Evolutionary conservation across 2,888 invertebrate species (phyloP).

Genomic region (Hetaerina titia): DNA sequence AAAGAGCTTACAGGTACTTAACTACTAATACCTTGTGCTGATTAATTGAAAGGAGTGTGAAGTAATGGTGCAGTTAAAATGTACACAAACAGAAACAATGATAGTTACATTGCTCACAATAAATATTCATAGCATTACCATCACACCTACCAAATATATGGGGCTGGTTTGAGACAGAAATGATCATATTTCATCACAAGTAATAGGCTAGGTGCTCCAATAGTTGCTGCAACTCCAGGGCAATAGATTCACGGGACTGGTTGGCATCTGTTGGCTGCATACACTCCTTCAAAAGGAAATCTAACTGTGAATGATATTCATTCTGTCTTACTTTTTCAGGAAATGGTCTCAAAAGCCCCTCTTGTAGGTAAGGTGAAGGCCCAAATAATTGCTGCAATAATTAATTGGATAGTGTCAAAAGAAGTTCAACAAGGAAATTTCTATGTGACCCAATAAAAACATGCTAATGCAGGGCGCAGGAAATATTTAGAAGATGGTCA

Average conservation of each 20-base stretch:
- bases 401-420: background rate
- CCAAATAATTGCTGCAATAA: slow-evolving; percentile 38
- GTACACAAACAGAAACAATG: background rate
- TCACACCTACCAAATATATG: background rate
- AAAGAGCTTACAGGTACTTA: background rate
- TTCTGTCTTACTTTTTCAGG: slow-evolving; percentile 46
- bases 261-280: slow-evolving; percentile 25
- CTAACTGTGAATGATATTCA: slow-evolving; percentile 36
- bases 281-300: slow-evolving; percentile 48
- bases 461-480: too few relatives aligned
- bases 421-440: background rate
- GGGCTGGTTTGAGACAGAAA: background rate
- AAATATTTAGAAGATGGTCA: too few relatives aligned
- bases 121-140: background rate
- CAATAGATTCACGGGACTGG: slow-evolving; percentile 43
- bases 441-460: too few relatives aligned
- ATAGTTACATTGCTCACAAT: background rate
- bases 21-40: background rate
- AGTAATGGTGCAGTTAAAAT: background rate
- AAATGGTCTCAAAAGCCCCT: slow-evolving; percentile 47
- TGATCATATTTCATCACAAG: background rate
- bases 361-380: slow-evolving; percentile 16
- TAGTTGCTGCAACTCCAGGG: slow-evolving; percentile 51
- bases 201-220: slow-evolving; percentile 53
- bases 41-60: background rate